Conservation (phyloP, 2,113 vertebrate species). For the Cyprinus carpio region DNA sequence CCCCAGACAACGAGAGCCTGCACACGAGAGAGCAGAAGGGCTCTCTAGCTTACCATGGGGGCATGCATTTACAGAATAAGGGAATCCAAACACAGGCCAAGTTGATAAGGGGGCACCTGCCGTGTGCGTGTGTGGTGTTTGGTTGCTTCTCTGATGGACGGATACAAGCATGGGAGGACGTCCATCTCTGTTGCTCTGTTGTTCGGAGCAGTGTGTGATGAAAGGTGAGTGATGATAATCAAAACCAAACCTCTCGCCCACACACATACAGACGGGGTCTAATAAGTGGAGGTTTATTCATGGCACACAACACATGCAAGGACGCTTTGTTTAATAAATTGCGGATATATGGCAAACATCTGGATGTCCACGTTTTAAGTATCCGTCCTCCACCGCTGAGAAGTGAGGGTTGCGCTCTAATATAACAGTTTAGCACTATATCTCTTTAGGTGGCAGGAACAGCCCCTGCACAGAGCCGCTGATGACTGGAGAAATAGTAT, state of each 20-base stretch:
- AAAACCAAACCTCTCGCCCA: slow-evolving; percentile 49
- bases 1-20: slow-evolving; percentile 56
- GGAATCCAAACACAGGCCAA: slow-evolving; percentile 30
- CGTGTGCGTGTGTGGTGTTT: slow-evolving; percentile 3
- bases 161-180: slow-evolving; percentile 43
- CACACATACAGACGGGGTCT: slow-evolving; percentile 43
- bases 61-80: slow-evolving; percentile 53
- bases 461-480: not conserved
- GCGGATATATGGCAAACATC: slow-evolving; percentile 54
- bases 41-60: slow-evolving; percentile 62
- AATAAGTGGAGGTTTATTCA: slow-evolving; percentile 49
- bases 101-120: slow-evolving; percentile 32
- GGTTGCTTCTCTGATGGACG: slow-evolving; percentile 46
- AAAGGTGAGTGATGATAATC: slow-evolving; percentile 55
- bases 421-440: slow-evolving; percentile 43
- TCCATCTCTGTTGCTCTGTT: slow-evolving; percentile 47
- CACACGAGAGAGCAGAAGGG: slow-evolving; percentile 61
- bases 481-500: not conserved
- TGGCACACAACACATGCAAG: slow-evolving; percentile 54
- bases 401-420: slow-evolving; percentile 32
- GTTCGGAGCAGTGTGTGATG: slow-evolving; percentile 51
- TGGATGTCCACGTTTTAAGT: slow-evolving; percentile 45
- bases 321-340: slow-evolving; percentile 56
- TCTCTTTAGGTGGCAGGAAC: slow-evolving; percentile 36
- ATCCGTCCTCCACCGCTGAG: slow-evolving; percentile 41